Conservation (phyloP, 2,888 invertebrate genomes). For the Colostygia pectinataria region DNA sequence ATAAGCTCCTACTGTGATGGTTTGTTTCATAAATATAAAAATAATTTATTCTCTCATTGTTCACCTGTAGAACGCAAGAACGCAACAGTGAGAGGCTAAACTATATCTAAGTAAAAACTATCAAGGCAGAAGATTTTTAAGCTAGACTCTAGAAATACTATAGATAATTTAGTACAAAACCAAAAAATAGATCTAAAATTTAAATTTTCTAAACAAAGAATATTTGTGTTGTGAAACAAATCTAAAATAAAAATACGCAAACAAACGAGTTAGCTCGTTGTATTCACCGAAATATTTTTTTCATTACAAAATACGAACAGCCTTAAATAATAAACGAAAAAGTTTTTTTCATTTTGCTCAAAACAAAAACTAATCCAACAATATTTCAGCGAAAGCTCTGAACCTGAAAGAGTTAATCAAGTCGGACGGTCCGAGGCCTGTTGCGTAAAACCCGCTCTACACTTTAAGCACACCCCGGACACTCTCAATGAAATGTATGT, state of each 20-base stretch:
- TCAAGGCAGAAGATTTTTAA: no score
- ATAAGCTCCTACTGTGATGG: no score
- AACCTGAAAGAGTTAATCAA: constrained; percentile 16
- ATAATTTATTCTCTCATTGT: no score
- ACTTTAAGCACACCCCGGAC: no score
- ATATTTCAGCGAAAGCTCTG: constrained; percentile 12
- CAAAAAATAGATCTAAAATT: no score
- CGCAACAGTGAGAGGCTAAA: no score
- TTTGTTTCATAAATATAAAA: no score
- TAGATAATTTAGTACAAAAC: no score
- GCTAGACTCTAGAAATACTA: no score
- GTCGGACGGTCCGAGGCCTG: background rate
- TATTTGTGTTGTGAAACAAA: background rate
- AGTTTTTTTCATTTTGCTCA: constrained; percentile 13
- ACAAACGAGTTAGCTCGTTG: constrained; percentile 1
- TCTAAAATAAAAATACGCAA: constrained; percentile 3
- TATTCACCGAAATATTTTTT: background rate
- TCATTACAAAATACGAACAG: background rate
- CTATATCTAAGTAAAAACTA: no score
- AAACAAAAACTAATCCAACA: constrained; percentile 22
- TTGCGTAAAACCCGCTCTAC: constrained; percentile 1
- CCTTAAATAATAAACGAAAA: constrained; percentile 7
- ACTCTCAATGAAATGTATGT: no score
- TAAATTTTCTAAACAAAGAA: background rate
- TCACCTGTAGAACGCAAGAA: no score